Evolutionary conservation across 2,888 invertebrate species (phyloP).

Genomic region (Eilema caniola): DNA sequence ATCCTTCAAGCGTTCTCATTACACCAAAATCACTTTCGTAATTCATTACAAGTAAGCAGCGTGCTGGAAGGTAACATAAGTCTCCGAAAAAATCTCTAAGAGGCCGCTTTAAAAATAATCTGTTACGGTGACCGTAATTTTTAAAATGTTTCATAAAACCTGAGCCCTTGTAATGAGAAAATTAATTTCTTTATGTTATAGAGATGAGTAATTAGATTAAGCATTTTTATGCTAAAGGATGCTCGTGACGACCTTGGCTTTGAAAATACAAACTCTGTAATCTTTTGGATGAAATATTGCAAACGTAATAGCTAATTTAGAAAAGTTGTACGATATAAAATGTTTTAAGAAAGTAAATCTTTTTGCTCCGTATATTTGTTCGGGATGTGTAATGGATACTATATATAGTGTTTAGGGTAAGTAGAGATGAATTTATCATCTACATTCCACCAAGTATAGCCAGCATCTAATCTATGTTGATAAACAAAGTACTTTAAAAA

Average conservation of each 20-base stretch:
- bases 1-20: background rate
- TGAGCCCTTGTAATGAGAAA: conserved; percentile 50
- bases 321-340: background rate
- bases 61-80: background rate
- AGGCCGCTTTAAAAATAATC: conserved; percentile 35
- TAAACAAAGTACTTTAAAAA: no score
- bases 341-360: background rate
- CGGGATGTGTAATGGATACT: no score
- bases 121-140: conserved; percentile 45
- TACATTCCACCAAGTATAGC: no score
- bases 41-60: conserved; percentile 12
- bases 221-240: conserved; percentile 44
- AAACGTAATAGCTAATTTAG: background rate
- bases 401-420: no score
- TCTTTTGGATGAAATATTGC: background rate
- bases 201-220: conserved; percentile 45
- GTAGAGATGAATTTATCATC: no score
- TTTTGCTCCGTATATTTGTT: no score
- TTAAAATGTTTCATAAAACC: conserved; percentile 52
- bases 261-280: background rate
- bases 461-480: no score
- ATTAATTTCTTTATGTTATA: conserved; percentile 51
- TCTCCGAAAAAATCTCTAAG: conserved; percentile 9
- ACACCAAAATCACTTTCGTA: conserved; percentile 16
- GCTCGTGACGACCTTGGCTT: conserved; percentile 30